Base-by-base conservation (phyloP, 2,113 vertebrate genomes). In the Phaethon lepturus region DNA sequence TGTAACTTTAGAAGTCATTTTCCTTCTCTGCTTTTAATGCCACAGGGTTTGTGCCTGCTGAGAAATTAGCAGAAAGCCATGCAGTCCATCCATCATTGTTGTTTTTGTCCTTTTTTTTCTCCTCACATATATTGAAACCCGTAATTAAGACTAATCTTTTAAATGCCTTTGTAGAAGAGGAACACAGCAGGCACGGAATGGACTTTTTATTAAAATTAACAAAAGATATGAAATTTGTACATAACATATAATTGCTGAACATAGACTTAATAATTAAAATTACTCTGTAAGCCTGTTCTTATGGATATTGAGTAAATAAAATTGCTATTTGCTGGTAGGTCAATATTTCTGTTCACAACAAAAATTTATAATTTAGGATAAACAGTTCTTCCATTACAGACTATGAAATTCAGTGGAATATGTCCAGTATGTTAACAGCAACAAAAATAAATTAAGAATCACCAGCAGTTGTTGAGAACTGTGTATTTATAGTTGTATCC, bases 141-240 rank as follows among this genome's bases (percentile, higher is more conserved):
- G 87, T 97, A 90, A 74, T 96, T 93, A 95, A 95, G 82, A 95
- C 86, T 93, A 88, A 82, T 96, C 77, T 80, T 97, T 95, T 91
- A 95, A 95, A 79, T 86, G 82, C 55, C 72, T 76, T 64, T 92
- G 71, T 86, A 66, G 93, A 75, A 94, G 93, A 77, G 59, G 77
- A 95, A 56, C 85, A 38, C 95, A 96, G 90, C 52, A n/a, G 88
- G 96, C 71, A 55, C 2, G 1, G 53, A 96, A 62, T 88, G 91
- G 95, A 91, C 81, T 94, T 98, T 93, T 96, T 90, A 96, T 96
- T 96, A 95, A 97, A 97, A 96, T 95, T 93, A 97, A 91, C 94
- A 97, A 92, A 93, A 90, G 69, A 90, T 96, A 96, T 90, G 45
- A 82, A 83, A 76, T 86, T 95, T 82, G 80, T 91, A 35, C 62